Percentiles rank a stretch among this genome's conserved stretches.
phyloP scores from a whole-genome alignment of 2,888 invertebrate genomes.

The Himalopsyche kuldschensis region DNA sequence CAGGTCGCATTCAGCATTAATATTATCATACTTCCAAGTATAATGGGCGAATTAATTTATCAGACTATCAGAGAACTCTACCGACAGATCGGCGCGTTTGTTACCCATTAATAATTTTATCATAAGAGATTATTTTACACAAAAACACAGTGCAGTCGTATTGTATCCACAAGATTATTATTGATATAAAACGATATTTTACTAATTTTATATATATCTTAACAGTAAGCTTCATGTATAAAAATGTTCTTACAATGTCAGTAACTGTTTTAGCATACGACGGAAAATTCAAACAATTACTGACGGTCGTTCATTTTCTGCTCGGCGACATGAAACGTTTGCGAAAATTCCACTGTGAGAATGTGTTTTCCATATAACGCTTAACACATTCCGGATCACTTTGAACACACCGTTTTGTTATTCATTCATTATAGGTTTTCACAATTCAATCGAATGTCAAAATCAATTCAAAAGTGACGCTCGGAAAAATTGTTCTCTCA shows the following conservation, averaged over 20 bases:
- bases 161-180: not conserved
- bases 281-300: not conserved
- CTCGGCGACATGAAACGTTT: not conserved
- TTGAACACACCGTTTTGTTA: not conserved
- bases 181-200: constrained; percentile 19
- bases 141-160: constrained; percentile 4
- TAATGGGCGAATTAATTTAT: not conserved
- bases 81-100: not conserved
- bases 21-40: not conserved
- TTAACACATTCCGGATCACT: not conserved
- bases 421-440: not conserved
- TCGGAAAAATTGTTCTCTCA: no score
- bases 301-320: not conserved
- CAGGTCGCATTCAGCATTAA: not conserved
- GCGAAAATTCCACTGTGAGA: not conserved
- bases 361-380: not conserved
- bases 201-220: constrained; percentile 19
- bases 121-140: constrained; percentile 21
- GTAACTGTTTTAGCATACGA: constrained; percentile 9
- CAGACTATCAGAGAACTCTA: constrained; percentile 4
- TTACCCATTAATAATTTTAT: constrained; percentile 18
- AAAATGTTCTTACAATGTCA: constrained; percentile 30
- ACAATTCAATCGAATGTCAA: not conserved
- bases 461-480: no score
- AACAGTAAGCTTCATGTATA: constrained; percentile 27